phyloP scores from a whole-genome alignment of 2,113 vertebrate species.

The Cottus gobio region DNA sequence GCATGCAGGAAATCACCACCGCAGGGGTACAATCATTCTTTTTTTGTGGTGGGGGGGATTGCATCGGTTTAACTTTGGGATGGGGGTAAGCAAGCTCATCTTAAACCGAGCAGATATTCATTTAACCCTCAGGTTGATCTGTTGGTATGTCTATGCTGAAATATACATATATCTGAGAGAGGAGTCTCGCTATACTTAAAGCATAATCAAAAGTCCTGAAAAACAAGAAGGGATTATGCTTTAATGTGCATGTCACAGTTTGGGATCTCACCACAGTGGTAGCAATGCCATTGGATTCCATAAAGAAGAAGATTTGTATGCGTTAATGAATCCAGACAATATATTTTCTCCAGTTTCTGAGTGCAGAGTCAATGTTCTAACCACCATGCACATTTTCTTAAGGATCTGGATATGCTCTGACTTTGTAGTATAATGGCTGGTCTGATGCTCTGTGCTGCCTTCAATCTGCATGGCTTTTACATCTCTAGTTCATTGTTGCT shows the following conservation, averaged over 20 bases:
- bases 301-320: not conserved
- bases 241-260: not conserved
- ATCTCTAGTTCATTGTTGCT: constrained; percentile 63
- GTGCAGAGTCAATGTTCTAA: not conserved
- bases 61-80: constrained; percentile 74
- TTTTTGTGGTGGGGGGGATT: constrained; percentile 55
- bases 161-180: constrained; percentile 18
- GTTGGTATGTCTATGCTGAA: constrained; percentile 33
- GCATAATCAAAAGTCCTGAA: not conserved
- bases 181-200: not conserved
- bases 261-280: not conserved
- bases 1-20: constrained; percentile 84
- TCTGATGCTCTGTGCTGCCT: constrained; percentile 8
- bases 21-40: constrained; percentile 83
- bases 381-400: not conserved
- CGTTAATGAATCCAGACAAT: constrained; percentile 6
- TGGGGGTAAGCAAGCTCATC: constrained; percentile 55
- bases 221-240: not conserved
- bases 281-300: not conserved
- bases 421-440: not conserved
- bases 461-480: constrained; percentile 51
- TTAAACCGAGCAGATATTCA: constrained; percentile 56
- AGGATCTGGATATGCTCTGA: not conserved
- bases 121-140: constrained; percentile 58
- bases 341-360: constrained; percentile 5